Evolutionary conservation across 2,797 vertebrate genomes (phyloP), one percentile per base, ranked within the genome.

Genomic region (Gadopsis marmoratus): DNA sequence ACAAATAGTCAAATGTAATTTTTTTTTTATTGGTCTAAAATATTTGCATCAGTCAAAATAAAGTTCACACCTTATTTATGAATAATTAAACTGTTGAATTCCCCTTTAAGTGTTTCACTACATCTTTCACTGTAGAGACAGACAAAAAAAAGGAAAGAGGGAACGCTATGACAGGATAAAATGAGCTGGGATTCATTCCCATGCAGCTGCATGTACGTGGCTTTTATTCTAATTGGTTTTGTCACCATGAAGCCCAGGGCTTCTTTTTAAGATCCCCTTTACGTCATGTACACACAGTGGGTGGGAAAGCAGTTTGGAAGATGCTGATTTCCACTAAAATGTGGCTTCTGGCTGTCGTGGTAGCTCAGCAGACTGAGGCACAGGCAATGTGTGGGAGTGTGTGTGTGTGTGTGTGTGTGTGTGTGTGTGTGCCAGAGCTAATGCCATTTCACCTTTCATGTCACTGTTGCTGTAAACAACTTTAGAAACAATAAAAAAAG

Each of bases 201-300:
- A 59, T 85, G 76, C 81, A 84, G 71, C 75, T 26, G 41, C 74
- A 64, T 76, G 76, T 68, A 75, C 21, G 17, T 78, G 75, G 51
- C 73, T 91, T 88, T 90, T 77, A 86, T 74, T 61, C 83, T 91
- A 91, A 91, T 91, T 89, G 77, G 80, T 87, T 88, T 87, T 89
- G 89, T 89, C 88, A 88, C 86, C 78, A 70, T 72, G 76, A 84
- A 83, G 86, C 81, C 77, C 63, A 41, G 65, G 71, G 83, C 78
- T 84, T 82, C 84, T 59, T 87, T 90, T 83, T 76, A 84, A 87
- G 78, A 86, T 84, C 83, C 80, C 71, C 82, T 83, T 77, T 76
- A 86, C 73, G 48, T 85, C 68, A 79, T 79, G 69, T 66, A 59
- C 35, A 71, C 80, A 75, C 83, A 78, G 75, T 48, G 1, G 70